Base-by-base conservation (phyloP, 2,888 invertebrate species). In the Laspeyria flexula region DNA sequence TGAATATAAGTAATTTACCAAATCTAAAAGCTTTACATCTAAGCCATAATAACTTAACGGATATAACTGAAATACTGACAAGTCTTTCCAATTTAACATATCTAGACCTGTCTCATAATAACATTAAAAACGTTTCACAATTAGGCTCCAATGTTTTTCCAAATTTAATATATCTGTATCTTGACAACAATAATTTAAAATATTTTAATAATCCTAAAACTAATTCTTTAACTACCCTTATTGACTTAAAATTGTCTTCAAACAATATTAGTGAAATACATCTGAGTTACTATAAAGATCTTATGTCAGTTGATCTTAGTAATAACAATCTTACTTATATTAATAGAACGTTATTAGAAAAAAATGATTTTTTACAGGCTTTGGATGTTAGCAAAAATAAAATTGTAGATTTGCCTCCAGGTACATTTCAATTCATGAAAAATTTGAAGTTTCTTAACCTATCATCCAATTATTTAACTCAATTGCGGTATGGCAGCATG, bases 381-480 rank as follows among this genome's bases (percentile, higher is more conserved):
- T 62, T 90, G 29, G 87, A 90, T 60, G 38, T 90, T 1, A 88
- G 88, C 53, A 52, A 57, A 15, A 91, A 90, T 47, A 76, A 80
- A 34, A 81, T 90, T 25, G 55, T 58, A 1, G 70, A 71, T 21
- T 16, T 91, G 9, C 67, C 70, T 11, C 91, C 91, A 1, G 91
- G 89, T 1, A 86, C 85, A 6, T 91, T 91, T 57, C 78, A 81
- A 55, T 69, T 68, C 43, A 75, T 85, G 56, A 81, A 77, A 66
- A 81, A 80, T 58, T 68, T 91, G 37, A 86, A 83, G 61, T 52
- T 81, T 5, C 59, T 91, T 0, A 89, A 90, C 49, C 49, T 90
- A 13, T 90, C 91, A 4, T 77, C 80, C 1, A 91, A 90, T 55
- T 51, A 60, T 39, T 60, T 91, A 46, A 47, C 62, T 0, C 77